These are phyloP conservation scores for Amblyjoppa fuscipennis DNA, from an alignment of 2,888 invertebrate species.

Conservation along the genomic window DNA sequence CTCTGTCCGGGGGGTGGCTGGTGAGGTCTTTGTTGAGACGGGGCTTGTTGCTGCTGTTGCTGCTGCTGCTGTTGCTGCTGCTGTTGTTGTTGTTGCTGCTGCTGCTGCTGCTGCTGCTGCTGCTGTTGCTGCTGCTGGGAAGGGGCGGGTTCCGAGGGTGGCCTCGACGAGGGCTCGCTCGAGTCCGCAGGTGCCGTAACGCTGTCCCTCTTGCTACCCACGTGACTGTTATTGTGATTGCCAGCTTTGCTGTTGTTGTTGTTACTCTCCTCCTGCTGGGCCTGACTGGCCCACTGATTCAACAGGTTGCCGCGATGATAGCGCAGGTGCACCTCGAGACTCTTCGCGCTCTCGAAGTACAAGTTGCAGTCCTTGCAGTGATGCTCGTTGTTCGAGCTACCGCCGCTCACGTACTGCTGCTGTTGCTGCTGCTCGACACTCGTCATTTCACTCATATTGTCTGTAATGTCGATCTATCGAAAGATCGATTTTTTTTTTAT, in stretches of 20 bases:
- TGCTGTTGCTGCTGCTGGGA: constrained; percentile 86
- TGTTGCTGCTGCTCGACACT: constrained; percentile 84
- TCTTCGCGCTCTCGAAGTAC: constrained; percentile 91
- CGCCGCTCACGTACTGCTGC: constrained; percentile 76
- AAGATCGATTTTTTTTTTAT: constrained; percentile 16
- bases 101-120: constrained; percentile 83
- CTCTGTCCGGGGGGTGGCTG: constrained; percentile 69
- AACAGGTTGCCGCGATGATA: constrained; percentile 93
- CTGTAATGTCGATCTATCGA: constrained; percentile 39
- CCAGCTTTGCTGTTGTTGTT: constrained; percentile 88
- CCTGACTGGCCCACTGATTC: constrained; percentile 90
- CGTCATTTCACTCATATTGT: constrained; percentile 83
- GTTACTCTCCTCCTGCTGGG: constrained; percentile 88
- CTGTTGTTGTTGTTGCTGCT: constrained; percentile 84
- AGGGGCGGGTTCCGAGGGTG: constrained; percentile 86
- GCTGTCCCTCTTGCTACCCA: constrained; percentile 86
- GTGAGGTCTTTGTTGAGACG: constrained; percentile 70
- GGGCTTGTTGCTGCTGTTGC: constrained; percentile 71
- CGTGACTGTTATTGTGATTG: constrained; percentile 87
- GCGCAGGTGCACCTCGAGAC: constrained; percentile 92
- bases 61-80: constrained; percentile 84
- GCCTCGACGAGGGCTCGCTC: constrained; percentile 88
- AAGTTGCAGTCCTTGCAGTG: constrained; percentile 92
- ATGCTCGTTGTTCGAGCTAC: constrained; percentile 86
- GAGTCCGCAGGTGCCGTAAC: constrained; percentile 90